These are phyloP conservation scores for Calephelis perditalis DNA, from an alignment of 2,888 invertebrate genomes.

Conservation along the genomic window DNA sequence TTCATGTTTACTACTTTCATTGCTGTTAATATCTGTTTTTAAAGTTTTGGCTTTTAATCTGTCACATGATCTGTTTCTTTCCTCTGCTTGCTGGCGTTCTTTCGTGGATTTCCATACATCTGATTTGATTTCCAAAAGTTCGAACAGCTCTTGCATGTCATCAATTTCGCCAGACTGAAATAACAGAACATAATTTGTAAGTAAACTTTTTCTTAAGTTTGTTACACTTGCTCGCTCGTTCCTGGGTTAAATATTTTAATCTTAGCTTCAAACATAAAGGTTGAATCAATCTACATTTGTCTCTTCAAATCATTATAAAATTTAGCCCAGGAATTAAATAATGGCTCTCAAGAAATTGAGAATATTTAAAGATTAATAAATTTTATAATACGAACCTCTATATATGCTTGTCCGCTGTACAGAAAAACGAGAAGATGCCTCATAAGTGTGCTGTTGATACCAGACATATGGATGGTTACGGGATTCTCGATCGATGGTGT, in stretches of 20 bases:
- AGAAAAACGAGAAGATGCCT: conserved; percentile 90
- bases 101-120: conserved; percentile 84
- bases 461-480: conserved; percentile 90
- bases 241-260: no score
- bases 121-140: conserved; percentile 90
- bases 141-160: conserved; percentile 89
- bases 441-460: conserved; percentile 88
- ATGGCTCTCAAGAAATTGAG: no score
- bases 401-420: conserved; percentile 91
- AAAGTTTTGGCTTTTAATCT: conserved; percentile 65
- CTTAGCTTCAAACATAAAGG: no score
- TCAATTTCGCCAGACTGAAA: conserved; percentile 88
- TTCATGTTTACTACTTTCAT: conserved; percentile 74
- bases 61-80: conserved; percentile 69
- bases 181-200: conserved; percentile 24
- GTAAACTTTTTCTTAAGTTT: neutral
- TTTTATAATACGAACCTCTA: conserved; percentile 77
- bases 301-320: no score
- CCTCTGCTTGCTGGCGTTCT: conserved; percentile 71
- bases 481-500: conserved; percentile 83
- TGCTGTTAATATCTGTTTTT: conserved; percentile 73
- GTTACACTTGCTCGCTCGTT: neutral
- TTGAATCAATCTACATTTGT: no score
- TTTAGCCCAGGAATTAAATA: no score
- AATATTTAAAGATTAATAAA: no score